A percentile compares a stretch with the other conserved stretches of the same genome.
phyloP scores from a whole-genome alignment of 2,797 vertebrate genomes.

The Triplophysa bombifrons region DNA sequence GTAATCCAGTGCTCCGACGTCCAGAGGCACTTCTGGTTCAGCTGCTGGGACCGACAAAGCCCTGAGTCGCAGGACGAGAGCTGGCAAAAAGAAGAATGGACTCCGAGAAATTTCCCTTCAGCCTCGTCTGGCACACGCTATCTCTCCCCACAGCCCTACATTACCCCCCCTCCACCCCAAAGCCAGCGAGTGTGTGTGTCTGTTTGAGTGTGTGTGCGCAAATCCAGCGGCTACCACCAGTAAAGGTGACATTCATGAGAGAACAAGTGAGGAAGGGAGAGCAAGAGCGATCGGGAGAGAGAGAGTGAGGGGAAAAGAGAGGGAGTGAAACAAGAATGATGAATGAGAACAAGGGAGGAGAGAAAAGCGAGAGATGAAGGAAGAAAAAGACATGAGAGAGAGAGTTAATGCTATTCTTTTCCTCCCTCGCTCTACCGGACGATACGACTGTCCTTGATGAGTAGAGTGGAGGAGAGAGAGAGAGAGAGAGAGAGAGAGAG shows the following conservation, averaged over 20 bases:
- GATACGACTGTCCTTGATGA: constrained; percentile 55
- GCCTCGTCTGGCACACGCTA: constrained; percentile 75
- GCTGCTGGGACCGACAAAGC: constrained; percentile 55
- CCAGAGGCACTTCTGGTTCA: constrained; percentile 70
- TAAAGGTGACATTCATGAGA: constrained; percentile 85
- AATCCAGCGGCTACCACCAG: constrained; percentile 80
- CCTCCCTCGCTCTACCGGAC: constrained; percentile 43
- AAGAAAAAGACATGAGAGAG: constrained; percentile 43
- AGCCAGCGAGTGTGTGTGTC: constrained; percentile 73
- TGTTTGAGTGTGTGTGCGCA: constrained; percentile 53
- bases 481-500: constrained; percentile 41
- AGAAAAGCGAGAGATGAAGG: constrained; percentile 35
- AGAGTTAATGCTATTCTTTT: constrained; percentile 48
- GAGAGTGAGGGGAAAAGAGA: constrained; percentile 21
- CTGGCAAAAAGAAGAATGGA: constrained; percentile 63
- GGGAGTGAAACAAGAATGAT: constrained; percentile 43
- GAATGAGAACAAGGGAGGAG: constrained; percentile 49
- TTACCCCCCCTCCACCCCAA: constrained; percentile 67
- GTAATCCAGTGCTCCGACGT: constrained; percentile 74
- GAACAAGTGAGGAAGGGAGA: constrained; percentile 62
- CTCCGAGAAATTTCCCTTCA: constrained; percentile 74
- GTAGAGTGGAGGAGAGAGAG: constrained; percentile 47
- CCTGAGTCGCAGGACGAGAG: constrained; percentile 63
- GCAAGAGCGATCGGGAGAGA: constrained; percentile 15
- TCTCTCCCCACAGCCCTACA: constrained; percentile 52